Conservation (phyloP, 2,888 invertebrate species). For the Atherix ibis region DNA sequence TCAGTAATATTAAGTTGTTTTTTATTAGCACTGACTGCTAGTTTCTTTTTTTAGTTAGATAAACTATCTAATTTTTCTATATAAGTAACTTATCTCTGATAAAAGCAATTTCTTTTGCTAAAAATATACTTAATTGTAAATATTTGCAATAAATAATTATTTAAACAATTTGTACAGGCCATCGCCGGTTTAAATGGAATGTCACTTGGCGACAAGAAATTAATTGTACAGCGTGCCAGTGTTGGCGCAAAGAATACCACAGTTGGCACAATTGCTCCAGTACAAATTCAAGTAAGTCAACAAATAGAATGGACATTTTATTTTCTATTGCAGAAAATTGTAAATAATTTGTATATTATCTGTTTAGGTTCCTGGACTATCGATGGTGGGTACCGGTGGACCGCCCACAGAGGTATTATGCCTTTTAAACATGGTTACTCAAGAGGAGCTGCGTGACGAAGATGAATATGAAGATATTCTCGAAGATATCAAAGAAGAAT, state of each 20-base stretch:
- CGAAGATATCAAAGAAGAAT: too few species aligned
- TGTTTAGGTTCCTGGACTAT: constrained; percentile 62
- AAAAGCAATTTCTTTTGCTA: too few species aligned
- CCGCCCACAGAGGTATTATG: constrained; percentile 90
- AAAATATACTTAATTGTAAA: too few species aligned
- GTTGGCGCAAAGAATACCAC: constrained; percentile 91
- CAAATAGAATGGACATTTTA: background rate
- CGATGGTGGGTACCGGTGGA: constrained; percentile 78
- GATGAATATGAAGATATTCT: constrained; percentile 99
- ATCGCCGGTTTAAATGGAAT: constrained; percentile 97
- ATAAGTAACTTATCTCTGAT: too few species aligned
- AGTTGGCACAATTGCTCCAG: constrained; percentile 60
- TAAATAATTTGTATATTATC: too few species aligned
- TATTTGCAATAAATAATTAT: too few species aligned
- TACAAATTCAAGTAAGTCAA: constrained; percentile 72
- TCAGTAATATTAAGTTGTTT: too few species aligned
- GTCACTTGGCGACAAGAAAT: constrained; percentile 96
- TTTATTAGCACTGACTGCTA: too few species aligned
- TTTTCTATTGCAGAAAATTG: background rate
- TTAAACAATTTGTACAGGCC: constrained; percentile 65
- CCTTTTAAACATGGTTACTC: too few species aligned
- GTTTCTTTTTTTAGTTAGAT: too few species aligned
- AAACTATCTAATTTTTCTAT: too few species aligned
- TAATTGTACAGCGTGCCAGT: constrained; percentile 94
- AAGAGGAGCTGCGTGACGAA: constrained; percentile 91